Evolutionary conservation across 2,113 vertebrate species (phyloP).

Genomic region (Coracopsis vasa): DNA sequence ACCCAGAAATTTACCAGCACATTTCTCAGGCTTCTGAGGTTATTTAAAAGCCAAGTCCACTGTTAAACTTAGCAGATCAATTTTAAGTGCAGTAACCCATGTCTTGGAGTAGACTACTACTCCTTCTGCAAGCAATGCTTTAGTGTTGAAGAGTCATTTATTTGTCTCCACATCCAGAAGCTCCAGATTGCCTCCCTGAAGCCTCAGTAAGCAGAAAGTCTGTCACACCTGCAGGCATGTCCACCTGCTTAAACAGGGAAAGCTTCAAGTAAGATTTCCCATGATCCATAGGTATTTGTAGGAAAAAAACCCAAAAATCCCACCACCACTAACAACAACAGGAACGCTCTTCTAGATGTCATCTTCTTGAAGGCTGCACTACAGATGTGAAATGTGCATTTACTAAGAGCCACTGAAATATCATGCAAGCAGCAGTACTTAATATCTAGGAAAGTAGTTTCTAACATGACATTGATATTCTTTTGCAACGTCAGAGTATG

Average conservation of each 20-base stretch:
- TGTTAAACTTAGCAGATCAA: not conserved
- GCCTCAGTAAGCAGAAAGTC: not conserved
- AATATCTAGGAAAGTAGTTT: not conserved
- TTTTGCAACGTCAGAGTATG: not conserved
- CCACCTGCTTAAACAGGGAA: not conserved
- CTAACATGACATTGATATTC: not conserved
- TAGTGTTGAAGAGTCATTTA: not conserved
- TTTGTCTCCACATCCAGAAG: not conserved
- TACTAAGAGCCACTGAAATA: not conserved
- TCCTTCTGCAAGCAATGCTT: not conserved
- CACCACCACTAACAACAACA: not conserved
- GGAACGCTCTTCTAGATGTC: not conserved
- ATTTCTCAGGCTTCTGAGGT: not conserved
- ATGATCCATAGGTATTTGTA: not conserved
- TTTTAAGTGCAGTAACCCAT: not conserved
- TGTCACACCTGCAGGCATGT: not conserved
- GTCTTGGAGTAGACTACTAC: not conserved
- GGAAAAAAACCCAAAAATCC: not conserved
- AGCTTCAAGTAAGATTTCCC: not conserved
- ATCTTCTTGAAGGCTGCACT: not conserved
- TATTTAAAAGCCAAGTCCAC: not conserved
- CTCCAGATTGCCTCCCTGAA: not conserved
- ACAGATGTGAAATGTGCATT: not conserved
- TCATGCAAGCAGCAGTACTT: not conserved
- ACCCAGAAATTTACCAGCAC: too few species aligned